These are phyloP conservation scores for Oxycera nigricornis DNA, from an alignment of 2,888 invertebrate genomes.

Conservation along the genomic window DNA sequence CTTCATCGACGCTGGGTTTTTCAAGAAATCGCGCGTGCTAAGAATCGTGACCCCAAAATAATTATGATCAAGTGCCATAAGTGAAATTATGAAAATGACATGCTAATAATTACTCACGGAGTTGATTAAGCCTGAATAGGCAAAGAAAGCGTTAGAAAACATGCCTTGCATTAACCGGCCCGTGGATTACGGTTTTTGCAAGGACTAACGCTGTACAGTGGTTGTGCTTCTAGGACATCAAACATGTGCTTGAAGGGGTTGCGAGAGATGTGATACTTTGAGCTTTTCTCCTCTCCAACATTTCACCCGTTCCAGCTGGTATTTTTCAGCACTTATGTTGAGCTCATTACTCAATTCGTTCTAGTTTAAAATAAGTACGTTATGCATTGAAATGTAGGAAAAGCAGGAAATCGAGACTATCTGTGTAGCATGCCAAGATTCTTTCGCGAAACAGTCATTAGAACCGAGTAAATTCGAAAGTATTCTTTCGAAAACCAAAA, in stretches of 20 bases:
- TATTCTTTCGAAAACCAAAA: neutral
- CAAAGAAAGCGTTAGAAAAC: neutral
- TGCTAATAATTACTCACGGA: neutral
- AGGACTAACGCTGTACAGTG: conserved; percentile 13
- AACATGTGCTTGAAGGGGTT: conserved; percentile 16
- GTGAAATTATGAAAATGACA: conserved; percentile 1
- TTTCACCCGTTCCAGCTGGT: neutral
- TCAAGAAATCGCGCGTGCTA: conserved; percentile 16
- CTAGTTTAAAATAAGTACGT: neutral
- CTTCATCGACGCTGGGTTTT: neutral
- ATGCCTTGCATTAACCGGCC: conserved; percentile 43
- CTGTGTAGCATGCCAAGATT: neutral
- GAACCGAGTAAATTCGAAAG: neutral
- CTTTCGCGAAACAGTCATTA: neutral
- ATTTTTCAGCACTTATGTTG: neutral
- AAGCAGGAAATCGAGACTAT: neutral
- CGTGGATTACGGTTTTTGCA: conserved; percentile 46
- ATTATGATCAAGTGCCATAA: neutral
- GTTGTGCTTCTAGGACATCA: conserved; percentile 26
- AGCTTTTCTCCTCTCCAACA: neutral
- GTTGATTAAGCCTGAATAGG: neutral
- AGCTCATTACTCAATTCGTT: neutral
- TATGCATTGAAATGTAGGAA: neutral
- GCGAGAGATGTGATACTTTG: neutral
- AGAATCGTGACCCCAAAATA: neutral